phyloP scores from a whole-genome alignment of 2,888 invertebrate species.

The Lamellibrachia columna region DNA sequence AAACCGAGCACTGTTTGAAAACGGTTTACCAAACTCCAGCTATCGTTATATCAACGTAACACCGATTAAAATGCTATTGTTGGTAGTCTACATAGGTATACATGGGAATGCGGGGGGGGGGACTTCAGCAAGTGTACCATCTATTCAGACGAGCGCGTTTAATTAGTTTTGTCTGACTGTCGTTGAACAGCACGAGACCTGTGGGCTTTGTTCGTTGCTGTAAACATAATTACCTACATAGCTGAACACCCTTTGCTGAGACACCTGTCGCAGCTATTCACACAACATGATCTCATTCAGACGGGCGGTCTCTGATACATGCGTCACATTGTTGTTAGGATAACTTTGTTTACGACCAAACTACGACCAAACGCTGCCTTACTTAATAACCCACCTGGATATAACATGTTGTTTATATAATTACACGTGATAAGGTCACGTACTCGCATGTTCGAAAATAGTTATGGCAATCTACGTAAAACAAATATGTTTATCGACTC shows the following conservation, averaged over 20 bases:
- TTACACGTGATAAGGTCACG: too few relatives aligned
- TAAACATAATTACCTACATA: background rate
- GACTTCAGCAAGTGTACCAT: background rate
- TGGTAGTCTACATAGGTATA: background rate
- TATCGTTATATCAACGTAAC: background rate
- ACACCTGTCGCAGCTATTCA: background rate
- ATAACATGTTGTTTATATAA: too few relatives aligned
- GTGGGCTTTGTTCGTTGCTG: background rate
- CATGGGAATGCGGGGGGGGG: background rate
- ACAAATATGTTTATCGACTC: background rate
- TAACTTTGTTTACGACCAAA: too few relatives aligned
- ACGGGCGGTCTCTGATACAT: background rate
- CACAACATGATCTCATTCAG: background rate
- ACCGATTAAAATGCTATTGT: background rate
- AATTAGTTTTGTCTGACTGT: background rate
- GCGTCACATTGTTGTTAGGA: background rate
- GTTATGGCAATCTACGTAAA: too few relatives aligned
- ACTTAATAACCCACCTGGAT: too few relatives aligned
- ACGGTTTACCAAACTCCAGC: background rate
- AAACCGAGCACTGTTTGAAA: background rate
- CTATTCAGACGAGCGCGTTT: background rate
- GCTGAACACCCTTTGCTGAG: background rate
- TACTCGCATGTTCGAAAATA: too few relatives aligned
- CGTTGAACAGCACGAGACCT: background rate
- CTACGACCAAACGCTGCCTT: too few relatives aligned